A percentile compares a stretch with the other conserved stretches of the same genome.
These are phyloP conservation scores for Carpatolechia fugitivella DNA, from an alignment of 2,888 invertebrate genomes.

Conservation along the genomic window DNA sequence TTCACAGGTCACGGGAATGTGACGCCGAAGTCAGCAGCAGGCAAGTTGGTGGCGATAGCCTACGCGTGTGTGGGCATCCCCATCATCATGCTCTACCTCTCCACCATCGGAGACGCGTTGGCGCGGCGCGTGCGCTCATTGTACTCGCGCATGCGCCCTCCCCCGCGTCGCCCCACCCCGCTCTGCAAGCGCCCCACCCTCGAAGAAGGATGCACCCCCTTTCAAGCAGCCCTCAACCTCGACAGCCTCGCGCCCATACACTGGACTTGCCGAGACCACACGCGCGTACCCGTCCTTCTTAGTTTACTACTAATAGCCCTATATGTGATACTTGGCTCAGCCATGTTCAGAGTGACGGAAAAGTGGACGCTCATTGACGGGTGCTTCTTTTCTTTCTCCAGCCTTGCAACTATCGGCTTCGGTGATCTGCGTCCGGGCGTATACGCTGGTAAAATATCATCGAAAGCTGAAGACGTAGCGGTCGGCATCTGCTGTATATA, in stretches of 20 bases:
- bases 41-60: slow-evolving; percentile 88
- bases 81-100: slow-evolving; percentile 91
- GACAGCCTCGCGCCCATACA: slow-evolving; percentile 55
- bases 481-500: slow-evolving; percentile 89
- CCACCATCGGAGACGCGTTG: slow-evolving; percentile 91
- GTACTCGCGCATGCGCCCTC: slow-evolving; percentile 77
- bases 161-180: slow-evolving; percentile 20
- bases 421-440: slow-evolving; percentile 87
- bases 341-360: slow-evolving; percentile 94
- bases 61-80: slow-evolving; percentile 94
- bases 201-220: slow-evolving; percentile 53
- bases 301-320: slow-evolving; percentile 91
- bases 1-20: slow-evolving; percentile 90
- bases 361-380: slow-evolving; percentile 95
- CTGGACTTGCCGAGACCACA: slow-evolving; percentile 76
- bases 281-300: slow-evolving; percentile 92
- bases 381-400: slow-evolving; percentile 88
- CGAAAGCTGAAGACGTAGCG: slow-evolving; percentile 81
- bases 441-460: slow-evolving; percentile 68
- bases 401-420: slow-evolving; percentile 90
- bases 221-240: slow-evolving; percentile 67
- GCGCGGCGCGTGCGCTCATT: slow-evolving; percentile 88
- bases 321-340: slow-evolving; percentile 93
- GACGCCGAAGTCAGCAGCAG: slow-evolving; percentile 88
- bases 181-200: slow-evolving; percentile 30